Conservation (phyloP, 2,113 vertebrate genomes). For the Proteles cristata region DNA sequence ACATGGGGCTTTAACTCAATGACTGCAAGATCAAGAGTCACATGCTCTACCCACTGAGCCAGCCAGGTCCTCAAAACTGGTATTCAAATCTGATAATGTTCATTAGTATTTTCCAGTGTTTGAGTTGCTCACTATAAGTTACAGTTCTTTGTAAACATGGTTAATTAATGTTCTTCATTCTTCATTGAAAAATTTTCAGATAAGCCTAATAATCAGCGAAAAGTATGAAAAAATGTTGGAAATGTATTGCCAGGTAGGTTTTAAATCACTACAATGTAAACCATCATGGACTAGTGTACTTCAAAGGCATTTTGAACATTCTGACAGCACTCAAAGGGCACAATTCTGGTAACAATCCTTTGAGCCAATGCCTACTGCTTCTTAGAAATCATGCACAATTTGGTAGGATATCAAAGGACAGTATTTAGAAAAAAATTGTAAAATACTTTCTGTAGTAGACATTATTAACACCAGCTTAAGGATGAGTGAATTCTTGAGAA, state of each 20-base stretch:
- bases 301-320: background rate
- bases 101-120: background rate
- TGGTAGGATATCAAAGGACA: background rate
- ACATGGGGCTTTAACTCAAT: too few species aligned
- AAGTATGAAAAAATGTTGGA: background rate
- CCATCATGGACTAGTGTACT: background rate
- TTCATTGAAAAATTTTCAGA: background rate
- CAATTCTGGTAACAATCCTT: background rate
- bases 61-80: too few species aligned
- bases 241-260: background rate
- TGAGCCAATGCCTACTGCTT: background rate
- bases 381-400: background rate
- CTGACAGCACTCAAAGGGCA: background rate
- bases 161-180: background rate
- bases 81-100: background rate
- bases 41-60: too few species aligned
- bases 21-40: too few species aligned
- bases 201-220: background rate
- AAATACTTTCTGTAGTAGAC: background rate
- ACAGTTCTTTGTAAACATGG: background rate
- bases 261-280: background rate
- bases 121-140: background rate
- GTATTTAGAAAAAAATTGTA: background rate
- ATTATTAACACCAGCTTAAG: background rate
- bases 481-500: background rate